These are phyloP conservation scores for Sturmia bella DNA, from an alignment of 2,888 invertebrate species.

Conservation along the genomic window DNA sequence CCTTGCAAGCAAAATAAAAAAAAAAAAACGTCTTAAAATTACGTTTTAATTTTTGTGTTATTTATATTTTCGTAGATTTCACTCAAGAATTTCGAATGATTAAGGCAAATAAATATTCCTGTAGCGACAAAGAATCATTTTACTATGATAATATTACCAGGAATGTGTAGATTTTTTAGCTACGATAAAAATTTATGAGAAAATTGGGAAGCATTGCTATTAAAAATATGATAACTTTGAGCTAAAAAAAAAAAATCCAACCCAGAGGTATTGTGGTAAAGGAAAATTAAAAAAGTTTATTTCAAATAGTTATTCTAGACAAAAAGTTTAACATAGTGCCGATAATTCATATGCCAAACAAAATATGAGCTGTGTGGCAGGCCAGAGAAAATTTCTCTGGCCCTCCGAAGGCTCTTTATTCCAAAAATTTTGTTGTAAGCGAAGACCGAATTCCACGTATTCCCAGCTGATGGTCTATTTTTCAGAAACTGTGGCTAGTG, in stretches of 20 bases:
- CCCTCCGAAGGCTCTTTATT: no score
- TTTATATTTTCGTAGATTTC: conserved; percentile 16
- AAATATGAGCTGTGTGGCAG: no score
- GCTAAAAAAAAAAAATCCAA: neutral
- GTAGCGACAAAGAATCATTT: conserved; percentile 21
- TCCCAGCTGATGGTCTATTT: no score
- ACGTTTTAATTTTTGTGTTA: conserved; percentile 59
- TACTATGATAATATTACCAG: conserved; percentile 29
- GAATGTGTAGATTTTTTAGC: conserved; percentile 42
- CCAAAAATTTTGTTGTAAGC: no score
- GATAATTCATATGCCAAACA: no score
- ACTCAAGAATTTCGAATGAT: conserved; percentile 53
- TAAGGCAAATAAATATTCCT: conserved; percentile 43
- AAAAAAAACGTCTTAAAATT: conserved; percentile 46
- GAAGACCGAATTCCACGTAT: no score
- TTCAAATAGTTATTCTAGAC: no score
- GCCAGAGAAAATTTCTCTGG: no score
- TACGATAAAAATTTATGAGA: conserved; percentile 33
- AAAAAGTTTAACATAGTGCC: no score
- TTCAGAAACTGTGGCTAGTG: no score
- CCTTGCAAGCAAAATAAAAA: conserved; percentile 22
- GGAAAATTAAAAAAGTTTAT: no score
- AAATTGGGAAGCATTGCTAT: neutral
- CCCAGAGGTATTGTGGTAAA: no score
- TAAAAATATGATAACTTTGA: neutral